These are phyloP conservation scores for Toxotes chatareus DNA, from an alignment of 2,113 vertebrate genomes.

Conservation along the genomic window DNA sequence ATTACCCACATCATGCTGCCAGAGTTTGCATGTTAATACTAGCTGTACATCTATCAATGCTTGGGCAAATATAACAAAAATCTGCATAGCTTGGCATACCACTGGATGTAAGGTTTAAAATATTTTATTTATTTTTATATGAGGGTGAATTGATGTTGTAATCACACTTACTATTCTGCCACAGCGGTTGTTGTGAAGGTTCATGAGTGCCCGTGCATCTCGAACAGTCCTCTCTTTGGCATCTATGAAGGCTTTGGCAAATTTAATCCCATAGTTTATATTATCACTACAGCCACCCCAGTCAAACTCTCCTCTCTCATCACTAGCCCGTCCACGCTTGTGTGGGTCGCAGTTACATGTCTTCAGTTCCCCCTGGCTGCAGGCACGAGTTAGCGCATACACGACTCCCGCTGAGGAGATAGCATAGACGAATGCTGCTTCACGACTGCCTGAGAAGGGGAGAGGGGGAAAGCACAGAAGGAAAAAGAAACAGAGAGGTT, in stretches of 20 bases:
- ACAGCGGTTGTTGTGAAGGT: conserved; percentile 98
- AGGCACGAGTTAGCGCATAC: conserved; percentile 94
- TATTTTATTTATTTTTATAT: no score
- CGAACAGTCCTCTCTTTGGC: conserved; percentile 96
- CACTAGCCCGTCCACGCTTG: conserved; percentile 89
- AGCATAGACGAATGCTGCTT: conserved; percentile 96
- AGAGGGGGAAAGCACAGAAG: conserved; percentile 28
- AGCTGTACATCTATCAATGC: not conserved
- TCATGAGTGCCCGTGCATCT: conserved; percentile 97
- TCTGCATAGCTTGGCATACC: not conserved
- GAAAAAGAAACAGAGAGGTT: conserved; percentile 20
- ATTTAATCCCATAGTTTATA: conserved; percentile 95
- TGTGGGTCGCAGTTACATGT: conserved; percentile 94
- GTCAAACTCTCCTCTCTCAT: conserved; percentile 93
- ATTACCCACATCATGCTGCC: not conserved
- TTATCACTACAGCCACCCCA: conserved; percentile 99
- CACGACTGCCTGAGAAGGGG: conserved; percentile 89
- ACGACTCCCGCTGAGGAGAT: conserved; percentile 98
- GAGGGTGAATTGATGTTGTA: not conserved
- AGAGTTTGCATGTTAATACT: not conserved
- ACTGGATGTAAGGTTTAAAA: no score
- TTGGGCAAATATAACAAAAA: not conserved
- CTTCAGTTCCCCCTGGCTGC: conserved; percentile 96
- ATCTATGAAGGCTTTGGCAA: conserved; percentile 96
- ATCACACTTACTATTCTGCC: conserved; percentile 92